These are phyloP conservation scores for Diglossa cyanea DNA, from an alignment of 2,797 vertebrate species.

Conservation along the genomic window DNA sequence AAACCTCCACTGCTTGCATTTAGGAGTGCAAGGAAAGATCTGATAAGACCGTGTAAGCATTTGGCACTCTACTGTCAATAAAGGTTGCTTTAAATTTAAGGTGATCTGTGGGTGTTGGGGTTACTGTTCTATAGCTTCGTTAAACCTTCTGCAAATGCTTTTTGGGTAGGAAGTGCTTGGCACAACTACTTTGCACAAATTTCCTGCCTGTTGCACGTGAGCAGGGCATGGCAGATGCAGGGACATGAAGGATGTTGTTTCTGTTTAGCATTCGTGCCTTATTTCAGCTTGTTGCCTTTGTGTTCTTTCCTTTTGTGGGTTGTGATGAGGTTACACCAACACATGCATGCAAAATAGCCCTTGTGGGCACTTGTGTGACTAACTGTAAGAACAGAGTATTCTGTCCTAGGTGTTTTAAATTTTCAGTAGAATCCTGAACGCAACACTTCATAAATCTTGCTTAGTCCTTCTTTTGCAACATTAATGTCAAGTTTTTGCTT, in stretches of 20 bases:
- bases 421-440: neutral
- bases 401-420: neutral
- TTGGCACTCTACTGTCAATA: neutral
- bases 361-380: neutral
- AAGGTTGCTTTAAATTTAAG: neutral
- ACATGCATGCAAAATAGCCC: neutral
- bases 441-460: neutral
- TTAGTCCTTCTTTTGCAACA: neutral
- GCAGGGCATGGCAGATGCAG: neutral
- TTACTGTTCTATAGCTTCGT: neutral
- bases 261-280: neutral
- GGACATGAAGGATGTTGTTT: neutral
- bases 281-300: neutral
- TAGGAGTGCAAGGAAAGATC: neutral
- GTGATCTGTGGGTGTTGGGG: neutral
- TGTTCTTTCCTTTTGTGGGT: neutral
- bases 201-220: neutral
- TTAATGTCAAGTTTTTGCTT: neutral
- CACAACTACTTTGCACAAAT: neutral
- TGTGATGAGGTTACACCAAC: conserved; percentile 15
- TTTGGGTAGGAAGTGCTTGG: neutral
- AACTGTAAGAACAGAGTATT: neutral
- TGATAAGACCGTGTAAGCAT: neutral
- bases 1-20: neutral
- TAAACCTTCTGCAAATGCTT: neutral